Conservation (phyloP, 2,888 invertebrate genomes). For the Glyphotaelius pellucidus region DNA sequence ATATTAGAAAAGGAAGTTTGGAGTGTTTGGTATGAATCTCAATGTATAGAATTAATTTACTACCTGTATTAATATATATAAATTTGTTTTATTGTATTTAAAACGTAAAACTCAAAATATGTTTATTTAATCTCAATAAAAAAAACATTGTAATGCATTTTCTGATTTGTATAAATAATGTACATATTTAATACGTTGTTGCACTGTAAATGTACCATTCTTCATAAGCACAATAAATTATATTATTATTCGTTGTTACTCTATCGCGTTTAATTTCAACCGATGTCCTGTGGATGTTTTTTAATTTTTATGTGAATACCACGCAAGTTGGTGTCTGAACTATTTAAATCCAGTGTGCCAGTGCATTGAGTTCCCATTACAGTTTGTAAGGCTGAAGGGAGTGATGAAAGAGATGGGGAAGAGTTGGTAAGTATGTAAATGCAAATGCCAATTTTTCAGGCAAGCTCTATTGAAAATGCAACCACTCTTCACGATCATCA, state of each 20-base stretch:
- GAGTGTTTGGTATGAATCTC: neutral
- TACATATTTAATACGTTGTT: neutral
- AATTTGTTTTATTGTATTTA: neutral
- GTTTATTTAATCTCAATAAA: neutral
- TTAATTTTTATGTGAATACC: too few species aligned
- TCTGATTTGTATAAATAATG: neutral
- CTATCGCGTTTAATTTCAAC: neutral
- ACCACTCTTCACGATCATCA: too few species aligned
- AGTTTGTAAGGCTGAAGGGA: too few species aligned
- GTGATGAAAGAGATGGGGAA: too few species aligned
- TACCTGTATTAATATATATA: neutral
- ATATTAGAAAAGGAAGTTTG: constrained; percentile 46
- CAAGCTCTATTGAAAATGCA: neutral
- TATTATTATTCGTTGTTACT: constrained; percentile 37
- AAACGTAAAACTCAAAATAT: neutral
- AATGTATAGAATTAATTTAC: neutral
- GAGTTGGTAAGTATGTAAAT: neutral
- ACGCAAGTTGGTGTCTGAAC: too few species aligned
- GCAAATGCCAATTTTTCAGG: neutral
- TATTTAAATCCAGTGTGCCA: too few species aligned
- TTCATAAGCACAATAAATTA: constrained; percentile 42
- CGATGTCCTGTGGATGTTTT: neutral
- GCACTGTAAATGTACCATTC: constrained; percentile 41
- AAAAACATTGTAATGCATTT: neutral
- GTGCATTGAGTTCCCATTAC: too few species aligned